phyloP scores from a whole-genome alignment of 2,888 invertebrate species.

The Abrostola triplasia region DNA sequence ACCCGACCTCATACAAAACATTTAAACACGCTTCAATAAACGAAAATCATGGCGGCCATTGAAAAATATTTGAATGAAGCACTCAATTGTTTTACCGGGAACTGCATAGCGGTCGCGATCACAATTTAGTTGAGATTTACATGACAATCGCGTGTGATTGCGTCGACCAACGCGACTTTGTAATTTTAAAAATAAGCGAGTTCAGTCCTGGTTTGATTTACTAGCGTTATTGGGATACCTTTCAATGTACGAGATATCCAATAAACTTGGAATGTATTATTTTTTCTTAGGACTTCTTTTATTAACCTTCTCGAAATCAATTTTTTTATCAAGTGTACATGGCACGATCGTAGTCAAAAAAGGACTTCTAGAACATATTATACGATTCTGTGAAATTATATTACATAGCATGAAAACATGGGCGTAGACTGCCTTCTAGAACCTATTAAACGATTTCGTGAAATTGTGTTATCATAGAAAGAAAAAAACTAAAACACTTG shows the following conservation, averaged over 20 bases:
- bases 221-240: background rate
- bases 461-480: too few species aligned
- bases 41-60: constrained; percentile 17
- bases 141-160: constrained; percentile 81
- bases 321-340: too few species aligned
- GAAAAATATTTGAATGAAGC: constrained; percentile 31
- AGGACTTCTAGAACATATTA: too few species aligned
- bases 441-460: too few species aligned
- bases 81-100: constrained; percentile 46
- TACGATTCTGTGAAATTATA: too few species aligned
- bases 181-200: constrained; percentile 39
- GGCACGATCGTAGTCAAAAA: too few species aligned
- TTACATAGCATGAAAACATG: too few species aligned
- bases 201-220: constrained; percentile 11
- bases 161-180: constrained; percentile 42
- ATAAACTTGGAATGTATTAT: constrained; percentile 9
- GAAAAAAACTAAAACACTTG: too few species aligned
- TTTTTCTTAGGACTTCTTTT: too few species aligned
- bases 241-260: constrained; percentile 2
- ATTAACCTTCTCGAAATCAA: too few species aligned
- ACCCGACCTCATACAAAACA: constrained; percentile 3
- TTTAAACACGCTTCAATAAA: constrained; percentile 11
- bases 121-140: constrained; percentile 76
- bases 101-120: constrained; percentile 29
- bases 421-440: too few species aligned